Evolutionary conservation across 2,888 invertebrate species (phyloP).

Genomic region (Fragum whitleyi): DNA sequence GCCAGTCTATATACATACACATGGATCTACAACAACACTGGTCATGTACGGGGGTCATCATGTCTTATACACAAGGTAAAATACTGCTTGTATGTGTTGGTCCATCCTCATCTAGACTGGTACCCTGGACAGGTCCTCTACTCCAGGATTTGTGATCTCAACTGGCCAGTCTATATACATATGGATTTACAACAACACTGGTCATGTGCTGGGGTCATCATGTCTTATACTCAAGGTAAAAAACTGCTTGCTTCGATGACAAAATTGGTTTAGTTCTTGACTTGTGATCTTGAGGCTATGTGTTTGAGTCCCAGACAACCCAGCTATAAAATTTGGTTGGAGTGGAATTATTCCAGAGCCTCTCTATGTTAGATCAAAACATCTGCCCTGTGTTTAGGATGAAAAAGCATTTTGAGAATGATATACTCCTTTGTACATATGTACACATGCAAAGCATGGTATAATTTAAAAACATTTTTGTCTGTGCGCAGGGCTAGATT

Average conservation of each 20-base stretch:
- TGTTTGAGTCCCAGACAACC: no score
- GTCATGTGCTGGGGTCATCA: constrained; percentile 92
- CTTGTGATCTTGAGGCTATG: constrained; percentile 92
- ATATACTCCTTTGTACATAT: no score
- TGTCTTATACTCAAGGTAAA: constrained; percentile 91
- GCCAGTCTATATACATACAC: constrained; percentile 80
- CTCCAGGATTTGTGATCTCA: constrained; percentile 90
- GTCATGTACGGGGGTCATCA: constrained; percentile 92
- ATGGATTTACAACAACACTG: constrained; percentile 64
- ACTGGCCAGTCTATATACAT: constrained; percentile 87
- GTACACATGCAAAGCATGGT: no score
- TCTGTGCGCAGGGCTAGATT: no score
- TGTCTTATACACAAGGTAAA: constrained; percentile 91
- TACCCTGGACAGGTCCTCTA: constrained; percentile 90
- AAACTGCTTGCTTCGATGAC: constrained; percentile 86
- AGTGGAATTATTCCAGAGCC: no score
- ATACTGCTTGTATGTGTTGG: constrained; percentile 82
- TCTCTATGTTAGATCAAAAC: no score
- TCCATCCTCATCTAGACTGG: constrained; percentile 94
- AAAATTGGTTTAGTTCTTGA: constrained; percentile 82
- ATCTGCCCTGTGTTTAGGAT: no score
- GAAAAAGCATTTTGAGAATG: no score
- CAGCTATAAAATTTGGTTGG: no score
- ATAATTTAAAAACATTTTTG: no score
- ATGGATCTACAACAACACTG: constrained; percentile 64